Conservation (phyloP, 2,113 vertebrate species). For the Mustela nigripes region DNA sequence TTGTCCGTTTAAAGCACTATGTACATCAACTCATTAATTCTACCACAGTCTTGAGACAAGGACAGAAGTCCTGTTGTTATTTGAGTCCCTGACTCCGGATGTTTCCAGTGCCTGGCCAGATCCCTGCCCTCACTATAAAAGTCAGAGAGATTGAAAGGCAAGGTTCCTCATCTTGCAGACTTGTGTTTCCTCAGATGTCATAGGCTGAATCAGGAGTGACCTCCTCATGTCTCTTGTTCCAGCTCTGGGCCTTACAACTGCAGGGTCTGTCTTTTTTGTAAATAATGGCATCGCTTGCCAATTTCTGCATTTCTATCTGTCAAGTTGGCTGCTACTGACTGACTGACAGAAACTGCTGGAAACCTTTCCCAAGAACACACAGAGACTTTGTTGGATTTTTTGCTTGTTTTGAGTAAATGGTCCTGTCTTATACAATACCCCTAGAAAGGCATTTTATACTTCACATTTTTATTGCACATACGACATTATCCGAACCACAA, state of each 20-base stretch:
- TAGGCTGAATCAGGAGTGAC: not conserved
- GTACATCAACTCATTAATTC: not conserved
- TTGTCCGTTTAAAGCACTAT: not conserved
- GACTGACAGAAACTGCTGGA: not conserved
- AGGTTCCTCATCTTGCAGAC: not conserved
- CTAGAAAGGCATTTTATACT: not conserved
- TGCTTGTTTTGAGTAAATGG: not conserved
- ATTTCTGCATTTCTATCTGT: not conserved
- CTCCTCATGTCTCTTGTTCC: not conserved
- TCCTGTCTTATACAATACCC: not conserved
- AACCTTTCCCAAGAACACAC: not conserved
- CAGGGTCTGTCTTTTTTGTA: not conserved
- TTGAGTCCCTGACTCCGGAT: not conserved
- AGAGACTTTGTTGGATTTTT: not conserved
- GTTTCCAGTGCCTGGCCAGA: not conserved
- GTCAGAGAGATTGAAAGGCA: not conserved
- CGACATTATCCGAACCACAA: not conserved
- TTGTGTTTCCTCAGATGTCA: not conserved
- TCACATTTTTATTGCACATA: not conserved
- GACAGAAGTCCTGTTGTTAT: not conserved
- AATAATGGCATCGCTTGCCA: not conserved
- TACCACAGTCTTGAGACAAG: not conserved
- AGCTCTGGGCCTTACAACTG: not conserved
- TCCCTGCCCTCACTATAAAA: not conserved
- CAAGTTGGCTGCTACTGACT: not conserved